Evolutionary conservation across 2,888 invertebrate species (phyloP), one percentile per base, ranked within the genome.

Genomic region (Synergus gifuensis): DNA sequence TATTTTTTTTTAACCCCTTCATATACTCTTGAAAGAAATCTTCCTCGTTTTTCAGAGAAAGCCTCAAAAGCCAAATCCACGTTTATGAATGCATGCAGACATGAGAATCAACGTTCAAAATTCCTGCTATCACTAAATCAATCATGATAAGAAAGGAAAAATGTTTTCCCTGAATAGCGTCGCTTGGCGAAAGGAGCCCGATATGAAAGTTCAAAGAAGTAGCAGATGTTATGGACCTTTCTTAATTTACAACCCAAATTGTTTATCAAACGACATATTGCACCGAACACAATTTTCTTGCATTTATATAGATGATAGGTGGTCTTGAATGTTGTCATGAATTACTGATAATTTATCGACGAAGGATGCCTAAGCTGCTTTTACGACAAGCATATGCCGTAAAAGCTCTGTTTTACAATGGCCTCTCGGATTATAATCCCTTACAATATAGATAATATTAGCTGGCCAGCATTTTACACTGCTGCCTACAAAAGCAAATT

Each of bases 401-500:
- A 54, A 54, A 73, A 73, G 49, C 73, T 73, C 54, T 54, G 73
- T 36, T 73, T 73, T 73, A 73, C 73, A 73, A 54, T 73, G 49
- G 36, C 54, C 73, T 36, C 54, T 54, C 36, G 73, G 73, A 73
- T 49, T 36, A 54, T 73, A 73, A 73, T 54, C 73, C 73, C 73
- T 73, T 36, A 54, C 54, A 73, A 14, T 73, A 73, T 73, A 73
- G 54, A 36, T 73, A 73, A 54, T 73, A 73, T 73, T 73, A 54
- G 49, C 73, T 18, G 73, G n/a, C n/a, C 73, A 54, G 73, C 73
- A 73, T 73, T 73, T 73, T 73, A 73, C 73, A 69, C 69, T 67
- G 14, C 44, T 46, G 67, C 46, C 49, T 69, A 69, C 69, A 69
- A 46, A 73, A 73, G 73, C 54, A 73, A 73, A 73, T 73, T 73